Base-by-base conservation (phyloP, 2,797 vertebrate genomes). In the Peromyscus eremicus region DNA sequence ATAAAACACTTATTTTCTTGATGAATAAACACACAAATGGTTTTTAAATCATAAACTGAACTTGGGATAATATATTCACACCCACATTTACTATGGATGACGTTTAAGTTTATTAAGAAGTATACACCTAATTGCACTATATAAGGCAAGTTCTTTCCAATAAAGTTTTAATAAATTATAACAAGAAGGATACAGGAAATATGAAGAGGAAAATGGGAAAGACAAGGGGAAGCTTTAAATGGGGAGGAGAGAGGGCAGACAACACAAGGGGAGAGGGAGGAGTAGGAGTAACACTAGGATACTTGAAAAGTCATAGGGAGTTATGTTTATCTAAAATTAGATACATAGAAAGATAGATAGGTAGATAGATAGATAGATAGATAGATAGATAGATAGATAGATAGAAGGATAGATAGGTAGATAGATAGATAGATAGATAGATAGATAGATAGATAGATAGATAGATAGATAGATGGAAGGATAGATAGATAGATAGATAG, bases 91-190 rank as follows among this genome's bases (percentile, higher is more conserved):
- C 80, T 83, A 75, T 43, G 5, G 10, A 82, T 92, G 17, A 92
- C 64, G n/a, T 81, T 70, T 94, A 27, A 70, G n/a, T 81, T 70
- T 94, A 27, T 94, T 93, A 75, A 94, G 76, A 90, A 83, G 8
- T 80, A 68, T 29, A 68, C 34, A 77, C 57, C 62, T 40, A 76
- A 46, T 46, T 76, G 73, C 40, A 76, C 73, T 76, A 40, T 29
- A 76, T 29, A 40, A 76, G 27, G 25, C 40, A 46, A 27, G 73
- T 46, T 76, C 40, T 76, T 76, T 1, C 23, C 73, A 76, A 46
- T 46, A 76, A 29, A 76, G 12, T 76, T 46, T 29, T 29, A 46
- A 27, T 43, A 75, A 43, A 46, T 46, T 76, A 46, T 46, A 76
- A 46, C 25, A 46, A 76, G 25, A 29, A 46, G 12, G 12, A 76